Evolutionary conservation across 2,888 invertebrate species (phyloP).

Genomic region (Onchidella celtica): DNA sequence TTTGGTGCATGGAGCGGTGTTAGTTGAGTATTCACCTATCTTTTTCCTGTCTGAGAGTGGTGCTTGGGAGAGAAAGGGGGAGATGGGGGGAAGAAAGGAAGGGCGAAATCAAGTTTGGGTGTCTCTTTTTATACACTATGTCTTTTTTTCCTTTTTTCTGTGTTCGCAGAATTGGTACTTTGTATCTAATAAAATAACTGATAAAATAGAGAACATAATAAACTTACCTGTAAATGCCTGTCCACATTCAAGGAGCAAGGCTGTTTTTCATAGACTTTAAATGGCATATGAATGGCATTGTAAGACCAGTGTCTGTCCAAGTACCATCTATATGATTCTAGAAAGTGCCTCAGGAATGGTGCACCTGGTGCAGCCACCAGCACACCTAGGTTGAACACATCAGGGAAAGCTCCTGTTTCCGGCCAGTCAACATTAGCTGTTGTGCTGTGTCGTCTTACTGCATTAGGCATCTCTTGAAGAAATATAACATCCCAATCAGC

Average conservation of each 20-base stretch:
- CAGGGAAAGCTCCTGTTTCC: slow-evolving; percentile 64
- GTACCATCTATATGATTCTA: slow-evolving; percentile 57
- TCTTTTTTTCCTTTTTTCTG: too few relatives aligned
- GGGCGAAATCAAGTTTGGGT: too few relatives aligned
- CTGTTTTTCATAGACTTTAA: slow-evolving; percentile 65
- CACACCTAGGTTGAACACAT: slow-evolving; percentile 60
- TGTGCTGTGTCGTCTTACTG: slow-evolving; percentile 60
- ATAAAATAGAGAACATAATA: not conserved
- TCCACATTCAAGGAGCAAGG: slow-evolving; percentile 66
- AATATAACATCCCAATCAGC: slow-evolving; percentile 72
- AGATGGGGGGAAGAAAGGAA: too few relatives aligned
- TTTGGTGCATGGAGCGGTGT: too few relatives aligned
- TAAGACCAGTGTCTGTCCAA: slow-evolving; percentile 56
- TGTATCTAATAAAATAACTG: too few relatives aligned
- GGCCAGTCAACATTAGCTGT: slow-evolving; percentile 70
- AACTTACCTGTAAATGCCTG: slow-evolving; percentile 64
- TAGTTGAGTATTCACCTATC: too few relatives aligned
- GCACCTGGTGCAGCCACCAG: slow-evolving; percentile 61
- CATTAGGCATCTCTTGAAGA: slow-evolving; percentile 61
- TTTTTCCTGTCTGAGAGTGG: too few relatives aligned
- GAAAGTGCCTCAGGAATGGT: slow-evolving; percentile 54
- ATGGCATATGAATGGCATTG: slow-evolving; percentile 59
- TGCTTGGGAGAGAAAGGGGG: too few relatives aligned
- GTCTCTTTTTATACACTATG: too few relatives aligned
- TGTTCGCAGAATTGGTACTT: too few relatives aligned